These are phyloP conservation scores for Embiotoca jacksoni DNA, from an alignment of 2,113 vertebrate species.

Conservation along the genomic window DNA sequence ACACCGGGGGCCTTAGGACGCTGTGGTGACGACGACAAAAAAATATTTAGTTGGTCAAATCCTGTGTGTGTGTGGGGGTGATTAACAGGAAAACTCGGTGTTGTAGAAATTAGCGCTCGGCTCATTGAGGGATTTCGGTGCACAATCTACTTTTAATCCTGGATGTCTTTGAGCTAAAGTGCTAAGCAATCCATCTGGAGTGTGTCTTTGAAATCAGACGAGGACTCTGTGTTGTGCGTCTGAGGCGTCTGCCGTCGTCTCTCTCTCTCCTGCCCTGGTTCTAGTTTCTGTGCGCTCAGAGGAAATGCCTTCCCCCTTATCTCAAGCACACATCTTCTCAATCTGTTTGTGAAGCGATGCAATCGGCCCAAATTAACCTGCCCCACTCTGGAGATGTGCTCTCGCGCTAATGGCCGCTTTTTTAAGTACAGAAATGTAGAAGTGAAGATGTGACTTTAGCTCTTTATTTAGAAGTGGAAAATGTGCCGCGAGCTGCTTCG, in stretches of 20 bases:
- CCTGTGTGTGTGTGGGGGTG: neutral
- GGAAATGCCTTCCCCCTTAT: conserved; percentile 89
- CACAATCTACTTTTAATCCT: too few species aligned
- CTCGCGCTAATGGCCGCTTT: conserved; percentile 39
- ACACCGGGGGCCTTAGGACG: conserved; percentile 15
- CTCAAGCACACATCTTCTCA: conserved; percentile 87
- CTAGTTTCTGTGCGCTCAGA: conserved; percentile 80
- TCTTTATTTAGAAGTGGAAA: conserved; percentile 37
- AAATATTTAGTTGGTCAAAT: neutral
- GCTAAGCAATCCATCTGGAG: conserved; percentile 4
- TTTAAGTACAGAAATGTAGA: conserved; percentile 64
- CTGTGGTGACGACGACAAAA: conserved; percentile 13
- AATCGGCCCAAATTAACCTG: conserved; percentile 58
- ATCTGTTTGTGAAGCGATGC: conserved; percentile 61
- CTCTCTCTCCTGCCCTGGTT: conserved; percentile 66
- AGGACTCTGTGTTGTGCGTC: conserved; percentile 75
- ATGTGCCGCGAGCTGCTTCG: neutral
- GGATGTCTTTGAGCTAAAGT: too few species aligned
- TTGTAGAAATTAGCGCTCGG: too few species aligned
- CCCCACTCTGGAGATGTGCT: conserved; percentile 55
- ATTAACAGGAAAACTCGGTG: too few species aligned
- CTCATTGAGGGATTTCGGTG: too few species aligned
- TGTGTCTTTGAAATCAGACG: conserved; percentile 59
- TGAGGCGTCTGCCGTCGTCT: conserved; percentile 40
- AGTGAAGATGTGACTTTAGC: conserved; percentile 34